Conservation (phyloP, 2,797 vertebrate species). For the Enteromius radiatus region DNA sequence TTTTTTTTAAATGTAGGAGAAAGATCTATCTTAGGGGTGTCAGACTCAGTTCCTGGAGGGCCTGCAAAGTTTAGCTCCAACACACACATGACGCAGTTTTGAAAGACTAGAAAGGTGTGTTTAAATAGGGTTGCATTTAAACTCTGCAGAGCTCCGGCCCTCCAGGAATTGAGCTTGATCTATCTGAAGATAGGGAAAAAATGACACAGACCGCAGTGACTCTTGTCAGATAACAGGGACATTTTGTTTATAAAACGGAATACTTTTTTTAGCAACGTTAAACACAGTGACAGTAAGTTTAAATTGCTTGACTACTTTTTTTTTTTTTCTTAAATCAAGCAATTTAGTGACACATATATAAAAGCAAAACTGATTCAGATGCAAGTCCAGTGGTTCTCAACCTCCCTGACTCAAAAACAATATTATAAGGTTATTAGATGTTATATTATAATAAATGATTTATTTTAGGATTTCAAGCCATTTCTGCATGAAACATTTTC, state of each 20-base stretch:
- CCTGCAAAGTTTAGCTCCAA: no score
- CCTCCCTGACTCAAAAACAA: not conserved
- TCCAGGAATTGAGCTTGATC: no score
- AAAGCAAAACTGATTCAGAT: not conserved
- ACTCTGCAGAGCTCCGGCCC: no score
- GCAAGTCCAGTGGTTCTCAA: not conserved
- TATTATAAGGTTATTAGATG: not conserved
- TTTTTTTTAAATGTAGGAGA: not conserved
- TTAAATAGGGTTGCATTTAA: no score
- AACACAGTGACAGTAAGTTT: not conserved
- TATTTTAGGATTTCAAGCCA: not conserved
- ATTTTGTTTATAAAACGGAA: not conserved
- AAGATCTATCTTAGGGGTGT: no score
- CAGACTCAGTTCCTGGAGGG: no score
- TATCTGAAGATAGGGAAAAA: no score
- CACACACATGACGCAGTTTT: no score
- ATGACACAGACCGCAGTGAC: not conserved
- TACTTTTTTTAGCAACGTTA: not conserved
- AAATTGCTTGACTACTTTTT: not conserved
- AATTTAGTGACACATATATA: conserved; percentile 6
- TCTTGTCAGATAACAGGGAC: not conserved
- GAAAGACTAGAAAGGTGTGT: no score
- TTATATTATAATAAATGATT: not conserved
- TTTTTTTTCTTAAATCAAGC: not conserved
- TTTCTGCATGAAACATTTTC: not conserved